Base-by-base conservation (phyloP, 1,140 invertebrate genomes). In the Odontomachus brunneus region DNA sequence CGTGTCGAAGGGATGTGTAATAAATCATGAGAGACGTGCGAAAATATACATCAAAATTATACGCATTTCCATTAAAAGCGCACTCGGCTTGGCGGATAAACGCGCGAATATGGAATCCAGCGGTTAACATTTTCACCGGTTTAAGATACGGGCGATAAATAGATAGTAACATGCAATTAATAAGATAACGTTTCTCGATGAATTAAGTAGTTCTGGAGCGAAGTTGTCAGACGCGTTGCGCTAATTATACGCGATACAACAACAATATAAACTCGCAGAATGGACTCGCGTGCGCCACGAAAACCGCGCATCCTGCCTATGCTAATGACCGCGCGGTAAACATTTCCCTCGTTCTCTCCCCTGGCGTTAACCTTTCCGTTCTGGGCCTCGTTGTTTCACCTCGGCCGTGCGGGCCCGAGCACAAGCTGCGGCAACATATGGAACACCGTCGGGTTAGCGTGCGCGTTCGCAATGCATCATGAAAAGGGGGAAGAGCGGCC, bases 401-500 rank as follows among this genome's bases (percentile, higher is more conserved):
- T 75, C 49, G 38, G 44, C 66, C 53, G 55, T 66, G 24, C 24
- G 66, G 85, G 57, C 55, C 72, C 53, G 38, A 44, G 38, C 9
- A 48, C 9, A 72, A 73, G 22, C 55, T 71, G 55, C 59, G 74
- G 59, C 65, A 89, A 86, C 88, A 92, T 91, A 91, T 93, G 88
- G 89, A 91, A 91, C 91, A 91, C 88, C 85, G 78, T 75, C 22
- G 78, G 76, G 88, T 72, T 94, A 92, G 93, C 93, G 93, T 94
- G 93, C 89, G 86, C 88, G 83, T 89, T 88, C 84, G 92, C 92
- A 93, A 93, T 94, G 92, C 91, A 94, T 94, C 93, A 93, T 92
- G 91, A 91, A 89, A 87, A 84, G 85, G 84, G 88, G 33, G 51
- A 3, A 66, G 44, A 49, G 65, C 33, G 48, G 69, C 69, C n/a